phyloP scores from a whole-genome alignment of 2,113 vertebrate species.

The Myocastor coypus region DNA sequence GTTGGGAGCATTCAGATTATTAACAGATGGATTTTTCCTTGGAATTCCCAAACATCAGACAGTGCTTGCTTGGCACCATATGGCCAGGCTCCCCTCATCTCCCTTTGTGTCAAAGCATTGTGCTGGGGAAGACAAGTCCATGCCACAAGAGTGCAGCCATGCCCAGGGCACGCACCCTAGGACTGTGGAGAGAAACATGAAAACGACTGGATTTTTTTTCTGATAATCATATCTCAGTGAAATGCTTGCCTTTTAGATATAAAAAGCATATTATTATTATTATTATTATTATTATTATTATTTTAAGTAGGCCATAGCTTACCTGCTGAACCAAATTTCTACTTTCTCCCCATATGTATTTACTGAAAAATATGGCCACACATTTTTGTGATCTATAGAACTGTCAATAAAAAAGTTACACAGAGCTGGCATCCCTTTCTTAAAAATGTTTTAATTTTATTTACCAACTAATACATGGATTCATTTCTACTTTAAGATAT shows the following conservation, averaged over 20 bases:
- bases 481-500: not conserved
- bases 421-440: not conserved
- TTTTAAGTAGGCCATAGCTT: not conserved
- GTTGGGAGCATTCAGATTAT: constrained; percentile 19
- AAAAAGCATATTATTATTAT: too few relatives aligned
- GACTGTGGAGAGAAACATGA: not conserved
- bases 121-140: not conserved
- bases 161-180: too few relatives aligned
- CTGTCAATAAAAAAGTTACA: not conserved
- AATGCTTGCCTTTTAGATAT: not conserved
- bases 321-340: not conserved
- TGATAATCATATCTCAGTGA: not conserved
- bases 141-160: not conserved
- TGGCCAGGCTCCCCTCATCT: not conserved
- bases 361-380: not conserved
- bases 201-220: not conserved
- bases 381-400: not conserved
- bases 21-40: constrained; percentile 35
- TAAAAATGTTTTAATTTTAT: constrained; percentile 23
- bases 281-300: too few relatives aligned
- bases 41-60: constrained; percentile 35
- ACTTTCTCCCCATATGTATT: not conserved
- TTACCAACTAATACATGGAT: not conserved
- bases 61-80: not conserved
- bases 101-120: not conserved